Evolutionary conservation across 1,140 invertebrate genomes (phyloP), one percentile per base, ranked within the genome.

Genomic region (Nixonia krombeini): DNA sequence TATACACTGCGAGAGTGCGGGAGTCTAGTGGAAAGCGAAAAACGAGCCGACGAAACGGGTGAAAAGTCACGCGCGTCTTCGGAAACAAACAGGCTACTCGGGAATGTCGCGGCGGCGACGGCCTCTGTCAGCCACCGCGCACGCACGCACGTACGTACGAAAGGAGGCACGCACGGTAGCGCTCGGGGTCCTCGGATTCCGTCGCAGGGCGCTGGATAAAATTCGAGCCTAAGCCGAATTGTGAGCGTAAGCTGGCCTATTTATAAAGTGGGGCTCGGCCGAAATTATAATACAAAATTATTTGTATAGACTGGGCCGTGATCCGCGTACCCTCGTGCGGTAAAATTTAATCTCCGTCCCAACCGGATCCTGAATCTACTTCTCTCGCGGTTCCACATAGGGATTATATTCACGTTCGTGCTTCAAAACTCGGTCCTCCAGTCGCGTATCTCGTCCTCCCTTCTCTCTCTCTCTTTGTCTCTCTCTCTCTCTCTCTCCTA

Each of bases 221-320:
- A 55, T 49, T 57, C 53, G 37, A 45, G 42, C 45, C 46, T 61
- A 67, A 67, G 69, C 69, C 56, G 69, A 71, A 64, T 62, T 62
- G 64, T 72, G 65, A 69, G 57, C 55, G 63, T 72, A 73, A 72
- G 70, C 73, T 65, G 75, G 73, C 78, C 73, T 73, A 74, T 75
- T 74, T 76, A 78, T 81, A 78, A 78, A 79, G 74, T 67, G 68
- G 77, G 75, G 73, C 74, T 72, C 61, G 62, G 61, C 56, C 66
- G 73, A 81, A 78, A 74, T 74, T 74, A 84, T 79, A 83, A 83
- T 81, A 79, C 73, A 75, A 76, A 81, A 83, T 81, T 71, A 72
- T 74, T 76, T 77, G 78, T 82, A 78, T 77, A 75, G 79, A 79
- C 70, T 77, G 57, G 41, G 64, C 62, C 53, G 65, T 38, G 33